Base-by-base conservation (phyloP, 1,140 invertebrate species). In the Macrocentrus cingulum region DNA sequence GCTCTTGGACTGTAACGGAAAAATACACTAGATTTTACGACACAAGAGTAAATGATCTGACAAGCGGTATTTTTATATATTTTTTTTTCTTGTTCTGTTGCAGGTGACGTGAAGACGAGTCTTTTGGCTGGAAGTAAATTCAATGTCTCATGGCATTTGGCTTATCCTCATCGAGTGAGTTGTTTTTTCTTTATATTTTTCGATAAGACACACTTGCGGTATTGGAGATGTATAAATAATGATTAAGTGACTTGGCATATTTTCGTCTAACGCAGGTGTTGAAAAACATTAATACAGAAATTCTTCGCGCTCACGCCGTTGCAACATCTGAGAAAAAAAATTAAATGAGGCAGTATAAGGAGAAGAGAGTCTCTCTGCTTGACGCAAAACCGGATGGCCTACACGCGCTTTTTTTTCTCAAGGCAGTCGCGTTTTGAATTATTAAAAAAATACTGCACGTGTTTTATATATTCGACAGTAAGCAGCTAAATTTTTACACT, bases 121-220 rank as follows among this genome's bases (percentile, higher is more conserved):
- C 82, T 96, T 63, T 72, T 91, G 60, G 84, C 90, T 25, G 92
- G 91, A 58, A 88, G 90, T 62, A 85, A 84, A 58, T 89, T 97
- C 72, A 96, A 94, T 76, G 87, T 95, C 46, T 89, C 93, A 55
- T 98, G 94, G 94, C 92, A 95, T 80, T 83, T 97, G 66, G 92
- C 92, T 7, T 96, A 95, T 82, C 91, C 95, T 3, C 94, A 97
- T 72, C 82, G 85, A 81, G 94, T 96, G 84, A 91, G 88, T 84
- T 42, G 60, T 25, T 25, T 48, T 48, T 44, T 19, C 19, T 44
- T 13, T 41, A 41, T 41, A 41, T 13, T 41, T 41, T 16, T 13
- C 6, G 19, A n/a, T n/a, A n/a, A n/a, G n/a, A n/a, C n/a, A n/a
- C 7, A 18, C 16, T 19, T 29, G 25, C 25, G 9, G 25, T 29